phyloP scores from a whole-genome alignment of 2,113 vertebrate genomes.

The Ivindomyrus marchei region DNA sequence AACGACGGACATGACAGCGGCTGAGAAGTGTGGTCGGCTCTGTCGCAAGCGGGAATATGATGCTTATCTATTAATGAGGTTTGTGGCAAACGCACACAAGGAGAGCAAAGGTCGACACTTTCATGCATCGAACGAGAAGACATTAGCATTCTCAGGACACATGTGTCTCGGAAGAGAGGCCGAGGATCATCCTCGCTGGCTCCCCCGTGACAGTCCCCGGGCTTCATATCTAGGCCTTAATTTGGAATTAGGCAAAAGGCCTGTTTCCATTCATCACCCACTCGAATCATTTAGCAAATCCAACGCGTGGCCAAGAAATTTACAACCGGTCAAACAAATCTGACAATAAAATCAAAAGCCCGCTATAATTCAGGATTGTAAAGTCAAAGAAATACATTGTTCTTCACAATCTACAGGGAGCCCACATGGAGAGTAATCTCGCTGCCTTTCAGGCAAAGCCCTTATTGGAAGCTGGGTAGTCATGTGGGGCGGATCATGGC shows the following conservation, averaged over 20 bases:
- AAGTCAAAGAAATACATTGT: not conserved
- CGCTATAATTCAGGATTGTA: not conserved
- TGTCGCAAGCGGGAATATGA: not conserved
- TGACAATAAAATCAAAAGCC: slow-evolving; percentile 4
- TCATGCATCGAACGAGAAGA: not conserved
- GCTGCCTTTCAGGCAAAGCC: not conserved
- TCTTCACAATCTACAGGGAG: not conserved
- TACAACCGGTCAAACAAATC: not conserved
- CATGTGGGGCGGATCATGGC: not conserved
- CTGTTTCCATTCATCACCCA: not conserved
- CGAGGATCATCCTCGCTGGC: not conserved
- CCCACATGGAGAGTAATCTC: not conserved
- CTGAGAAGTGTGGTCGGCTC: not conserved
- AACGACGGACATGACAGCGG: not conserved
- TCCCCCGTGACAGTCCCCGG: not conserved
- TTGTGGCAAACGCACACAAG: not conserved
- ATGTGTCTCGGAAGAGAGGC: not conserved
- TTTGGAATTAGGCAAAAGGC: not conserved
- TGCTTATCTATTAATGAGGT: not conserved
- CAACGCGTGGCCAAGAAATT: not conserved
- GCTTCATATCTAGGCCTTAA: not conserved
- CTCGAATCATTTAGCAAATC: not conserved
- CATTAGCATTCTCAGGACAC: not conserved
- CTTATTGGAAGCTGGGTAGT: not conserved
- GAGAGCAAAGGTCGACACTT: not conserved